These are phyloP conservation scores for Mormyrops boulengeri DNA, from an alignment of 2,797 vertebrate species.

Conservation along the genomic window DNA sequence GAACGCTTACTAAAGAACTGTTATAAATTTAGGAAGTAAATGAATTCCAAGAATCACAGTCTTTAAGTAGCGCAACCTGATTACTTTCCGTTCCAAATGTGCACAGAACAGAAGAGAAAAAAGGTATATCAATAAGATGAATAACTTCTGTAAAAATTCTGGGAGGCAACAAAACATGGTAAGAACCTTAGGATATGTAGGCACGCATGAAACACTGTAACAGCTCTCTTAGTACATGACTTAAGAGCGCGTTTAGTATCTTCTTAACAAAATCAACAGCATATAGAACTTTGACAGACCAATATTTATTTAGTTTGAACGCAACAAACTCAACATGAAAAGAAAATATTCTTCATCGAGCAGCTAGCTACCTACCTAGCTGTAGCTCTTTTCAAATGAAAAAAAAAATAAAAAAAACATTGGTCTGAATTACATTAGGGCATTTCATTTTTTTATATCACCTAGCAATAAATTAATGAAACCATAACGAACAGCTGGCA, in stretches of 20 bases:
- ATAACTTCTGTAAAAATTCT: background rate
- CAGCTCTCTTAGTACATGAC: background rate
- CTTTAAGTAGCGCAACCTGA: background rate
- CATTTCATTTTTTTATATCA: background rate
- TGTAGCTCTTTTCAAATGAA: background rate
- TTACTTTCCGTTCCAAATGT: background rate
- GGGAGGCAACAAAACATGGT: background rate
- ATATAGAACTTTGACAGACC: background rate
- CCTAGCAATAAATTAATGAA: background rate
- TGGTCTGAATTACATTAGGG: background rate
- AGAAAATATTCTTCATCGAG: background rate
- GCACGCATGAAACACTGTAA: background rate
- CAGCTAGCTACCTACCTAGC: background rate
- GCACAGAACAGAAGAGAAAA: background rate
- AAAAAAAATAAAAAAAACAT: background rate
- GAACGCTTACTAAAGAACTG: background rate
- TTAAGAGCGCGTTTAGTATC: background rate
- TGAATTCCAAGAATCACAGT: background rate
- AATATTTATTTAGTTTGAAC: background rate
- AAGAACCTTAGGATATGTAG: background rate
- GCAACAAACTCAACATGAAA: background rate
- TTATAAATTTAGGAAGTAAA: background rate
- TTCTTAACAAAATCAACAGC: background rate
- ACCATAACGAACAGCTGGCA: background rate
- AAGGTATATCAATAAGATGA: background rate